Conservation (phyloP, 2,888 invertebrate genomes). For the Meta bourneti region DNA sequence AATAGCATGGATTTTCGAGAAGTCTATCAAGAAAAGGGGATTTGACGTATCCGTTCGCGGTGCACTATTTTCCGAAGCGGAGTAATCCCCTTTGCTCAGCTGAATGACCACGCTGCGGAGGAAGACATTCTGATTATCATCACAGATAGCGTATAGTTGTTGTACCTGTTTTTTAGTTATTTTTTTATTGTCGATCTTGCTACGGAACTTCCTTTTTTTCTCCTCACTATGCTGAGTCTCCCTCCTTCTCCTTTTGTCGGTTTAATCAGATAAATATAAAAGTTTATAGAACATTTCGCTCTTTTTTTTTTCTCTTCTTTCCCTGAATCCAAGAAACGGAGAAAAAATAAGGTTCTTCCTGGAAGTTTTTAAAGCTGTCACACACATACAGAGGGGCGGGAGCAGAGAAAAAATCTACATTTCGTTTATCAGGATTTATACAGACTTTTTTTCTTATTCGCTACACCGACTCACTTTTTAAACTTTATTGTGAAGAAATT, state of each 20-base stretch:
- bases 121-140: conserved; percentile 76
- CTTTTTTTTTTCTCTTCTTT: conserved; percentile 11
- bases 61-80: conserved; percentile 76
- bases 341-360: conserved; percentile 39
- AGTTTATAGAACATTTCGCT: conserved; percentile 66
- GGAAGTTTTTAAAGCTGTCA: conserved; percentile 57
- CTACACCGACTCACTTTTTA: conserved; percentile 38
- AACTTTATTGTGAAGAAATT: conserved; percentile 70
- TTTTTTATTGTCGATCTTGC: conserved; percentile 31
- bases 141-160: conserved; percentile 72
- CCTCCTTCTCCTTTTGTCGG: conserved; percentile 45
- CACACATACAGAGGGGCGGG: background rate
- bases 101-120: conserved; percentile 73
- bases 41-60: conserved; percentile 75
- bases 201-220: conserved; percentile 33
- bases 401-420: conserved; percentile 18
- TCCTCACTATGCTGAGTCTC: background rate
- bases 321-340: conserved; percentile 6
- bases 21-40: conserved; percentile 75
- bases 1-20: conserved; percentile 75
- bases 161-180: conserved; percentile 51
- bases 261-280: conserved; percentile 76
- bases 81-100: conserved; percentile 75
- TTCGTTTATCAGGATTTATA: conserved; percentile 22
- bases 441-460: conserved; percentile 24